Evolutionary conservation across 2,113 vertebrate genomes (phyloP).

Genomic region (Serinus canaria): DNA sequence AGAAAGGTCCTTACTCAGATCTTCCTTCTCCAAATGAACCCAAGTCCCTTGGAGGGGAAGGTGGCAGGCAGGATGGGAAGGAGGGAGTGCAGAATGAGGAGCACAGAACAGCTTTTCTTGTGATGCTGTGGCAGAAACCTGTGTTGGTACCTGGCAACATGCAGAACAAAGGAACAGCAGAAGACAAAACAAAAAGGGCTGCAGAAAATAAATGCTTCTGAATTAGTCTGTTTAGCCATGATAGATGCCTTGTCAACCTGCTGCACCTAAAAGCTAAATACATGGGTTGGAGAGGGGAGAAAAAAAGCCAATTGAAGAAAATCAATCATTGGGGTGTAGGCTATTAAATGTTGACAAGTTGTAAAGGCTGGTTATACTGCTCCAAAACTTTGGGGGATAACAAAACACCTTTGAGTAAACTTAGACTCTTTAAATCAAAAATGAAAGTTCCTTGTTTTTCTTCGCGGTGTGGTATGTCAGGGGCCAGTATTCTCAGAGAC

Average conservation of each 20-base stretch:
- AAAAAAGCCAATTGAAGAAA: slow-evolving; percentile 10
- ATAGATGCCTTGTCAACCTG: slow-evolving; percentile 54
- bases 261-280: slow-evolving; percentile 54
- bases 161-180: background rate
- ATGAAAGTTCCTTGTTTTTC: slow-evolving; percentile 6
- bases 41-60: background rate
- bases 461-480: slow-evolving; percentile 1
- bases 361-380: slow-evolving; percentile 28
- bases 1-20: background rate
- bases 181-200: background rate
- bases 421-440: slow-evolving; percentile 41
- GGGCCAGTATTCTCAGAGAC: slow-evolving; percentile 19
- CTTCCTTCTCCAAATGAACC: background rate
- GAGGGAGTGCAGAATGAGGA: background rate
- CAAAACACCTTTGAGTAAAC: slow-evolving; percentile 50
- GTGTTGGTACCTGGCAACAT: background rate
- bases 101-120: background rate
- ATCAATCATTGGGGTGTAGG: slow-evolving; percentile 51
- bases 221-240: slow-evolving; percentile 50
- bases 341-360: slow-evolving; percentile 55
- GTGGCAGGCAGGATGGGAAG: background rate
- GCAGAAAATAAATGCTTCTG: slow-evolving; percentile 44
- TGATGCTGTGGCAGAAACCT: background rate
- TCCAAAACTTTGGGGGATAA: slow-evolving; percentile 57
- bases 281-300: slow-evolving; percentile 5